Evolutionary conservation across 2,888 invertebrate genomes (phyloP).

Genomic region (Plebejus anna): DNA sequence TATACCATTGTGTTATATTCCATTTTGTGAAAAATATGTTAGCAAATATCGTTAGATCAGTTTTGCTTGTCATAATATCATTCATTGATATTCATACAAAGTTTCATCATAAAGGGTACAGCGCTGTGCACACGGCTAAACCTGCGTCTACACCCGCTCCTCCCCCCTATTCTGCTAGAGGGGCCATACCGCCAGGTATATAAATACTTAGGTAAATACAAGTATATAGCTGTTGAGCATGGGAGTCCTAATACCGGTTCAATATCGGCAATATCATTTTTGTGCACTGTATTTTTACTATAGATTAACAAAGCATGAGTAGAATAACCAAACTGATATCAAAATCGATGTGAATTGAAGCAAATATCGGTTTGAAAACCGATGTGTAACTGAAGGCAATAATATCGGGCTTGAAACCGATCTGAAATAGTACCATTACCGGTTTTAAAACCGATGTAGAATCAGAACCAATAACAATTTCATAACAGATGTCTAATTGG

Average conservation of each 20-base stretch:
- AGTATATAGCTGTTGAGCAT: conserved; percentile 32
- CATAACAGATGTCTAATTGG: too few relatives aligned
- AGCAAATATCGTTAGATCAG: neutral
- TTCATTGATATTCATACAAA: conserved; percentile 2
- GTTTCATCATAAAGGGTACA: conserved; percentile 51
- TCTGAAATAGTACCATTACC: too few relatives aligned
- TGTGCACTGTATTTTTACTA: neutral
- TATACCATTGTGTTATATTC: neutral
- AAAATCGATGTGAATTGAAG: neutral
- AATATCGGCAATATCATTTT: neutral
- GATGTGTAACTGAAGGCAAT: too few relatives aligned
- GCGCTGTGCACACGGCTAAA: conserved; percentile 82
- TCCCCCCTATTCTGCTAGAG: conserved; percentile 83
- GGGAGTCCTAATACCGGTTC: conserved; percentile 7
- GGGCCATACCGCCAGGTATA: conserved; percentile 65
- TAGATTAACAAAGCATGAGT: neutral
- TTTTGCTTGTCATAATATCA: neutral
- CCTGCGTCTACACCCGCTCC: conserved; percentile 89
- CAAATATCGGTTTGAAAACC: too few relatives aligned
- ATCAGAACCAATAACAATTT: too few relatives aligned
- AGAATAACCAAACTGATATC: neutral
- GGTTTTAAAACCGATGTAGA: too few relatives aligned
- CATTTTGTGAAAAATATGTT: neutral
- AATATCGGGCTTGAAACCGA: too few relatives aligned
- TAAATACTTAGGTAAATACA: conserved; percentile 43